phyloP scores from a whole-genome alignment of 2,888 invertebrate genomes.

The Furcula furcula region DNA sequence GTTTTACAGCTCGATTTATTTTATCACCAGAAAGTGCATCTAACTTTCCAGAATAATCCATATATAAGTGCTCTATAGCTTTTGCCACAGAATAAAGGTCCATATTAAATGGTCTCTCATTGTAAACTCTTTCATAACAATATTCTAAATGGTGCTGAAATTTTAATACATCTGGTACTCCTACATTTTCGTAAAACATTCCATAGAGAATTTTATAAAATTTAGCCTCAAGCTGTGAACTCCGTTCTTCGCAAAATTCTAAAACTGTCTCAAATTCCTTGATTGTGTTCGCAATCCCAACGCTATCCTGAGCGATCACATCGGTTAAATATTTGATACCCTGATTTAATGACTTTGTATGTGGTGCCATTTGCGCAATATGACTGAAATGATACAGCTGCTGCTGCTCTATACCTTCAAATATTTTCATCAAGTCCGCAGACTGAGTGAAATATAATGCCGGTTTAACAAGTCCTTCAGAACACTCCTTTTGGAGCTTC shows the following conservation, averaged over 20 bases:
- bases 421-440: constrained; percentile 78
- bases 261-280: constrained; percentile 45
- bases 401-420: constrained; percentile 83
- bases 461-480: constrained; percentile 60
- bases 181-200: constrained; percentile 79
- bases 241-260: constrained; percentile 73
- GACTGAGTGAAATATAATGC: constrained; percentile 81
- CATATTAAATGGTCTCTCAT: constrained; percentile 81
- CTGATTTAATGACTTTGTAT: constrained; percentile 69
- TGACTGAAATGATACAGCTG: constrained; percentile 84
- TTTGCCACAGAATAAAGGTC: constrained; percentile 80
- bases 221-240: constrained; percentile 71
- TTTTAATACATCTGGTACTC: constrained; percentile 79
- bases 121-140: constrained; percentile 82
- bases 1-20: constrained; percentile 74
- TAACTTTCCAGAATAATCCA: constrained; percentile 70
- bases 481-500: constrained; percentile 72
- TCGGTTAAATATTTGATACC: constrained; percentile 68
- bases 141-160: constrained; percentile 83
- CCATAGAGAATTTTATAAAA: constrained; percentile 80
- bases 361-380: constrained; percentile 79
- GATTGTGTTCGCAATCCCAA: constrained; percentile 43
- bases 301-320: constrained; percentile 52
- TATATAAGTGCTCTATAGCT: constrained; percentile 80
- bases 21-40: constrained; percentile 79